These are phyloP conservation scores for Ceramica pisi DNA, from an alignment of 2,888 invertebrate species.

Conservation along the genomic window DNA sequence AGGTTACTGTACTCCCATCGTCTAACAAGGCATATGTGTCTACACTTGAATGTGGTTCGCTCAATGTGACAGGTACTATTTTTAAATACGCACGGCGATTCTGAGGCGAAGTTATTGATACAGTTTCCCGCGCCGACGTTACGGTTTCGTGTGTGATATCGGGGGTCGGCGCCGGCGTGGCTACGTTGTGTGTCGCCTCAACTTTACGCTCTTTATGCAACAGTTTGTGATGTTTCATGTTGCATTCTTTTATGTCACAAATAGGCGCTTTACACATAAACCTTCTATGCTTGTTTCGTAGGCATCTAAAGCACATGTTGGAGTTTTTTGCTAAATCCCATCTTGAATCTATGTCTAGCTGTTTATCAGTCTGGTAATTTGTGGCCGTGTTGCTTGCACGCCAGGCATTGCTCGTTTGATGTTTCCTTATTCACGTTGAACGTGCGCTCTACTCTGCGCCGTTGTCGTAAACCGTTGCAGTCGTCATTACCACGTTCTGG, in stretches of 20 bases:
- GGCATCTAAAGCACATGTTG: constrained; percentile 6
- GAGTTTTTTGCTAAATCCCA: neutral
- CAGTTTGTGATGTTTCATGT: constrained; percentile 4
- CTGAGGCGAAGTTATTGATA: neutral
- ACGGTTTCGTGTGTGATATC: too few species aligned
- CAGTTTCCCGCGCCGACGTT: neutral
- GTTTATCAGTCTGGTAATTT: constrained; percentile 7
- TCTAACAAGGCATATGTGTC: constrained; percentile 2
- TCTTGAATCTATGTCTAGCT: neutral
- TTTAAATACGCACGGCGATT: constrained; percentile 2
- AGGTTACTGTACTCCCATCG: constrained; percentile 2
- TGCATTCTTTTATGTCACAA: constrained; percentile 8
- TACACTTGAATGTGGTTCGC: neutral
- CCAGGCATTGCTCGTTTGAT: neutral
- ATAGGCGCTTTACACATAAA: constrained; percentile 1
- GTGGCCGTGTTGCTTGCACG: constrained; percentile 4
- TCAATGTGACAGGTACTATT: neutral
- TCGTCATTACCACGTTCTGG: neutral
- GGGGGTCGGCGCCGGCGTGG: too few species aligned
- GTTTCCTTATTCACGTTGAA: neutral
- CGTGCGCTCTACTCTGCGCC: constrained; percentile 9
- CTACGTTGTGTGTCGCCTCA: neutral
- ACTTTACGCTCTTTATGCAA: constrained; percentile 2
- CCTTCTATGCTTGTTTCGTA: neutral
- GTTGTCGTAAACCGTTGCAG: neutral